These are phyloP conservation scores for Nothocercus nigrocapillus DNA, from an alignment of 2,113 vertebrate species.

Conservation along the genomic window DNA sequence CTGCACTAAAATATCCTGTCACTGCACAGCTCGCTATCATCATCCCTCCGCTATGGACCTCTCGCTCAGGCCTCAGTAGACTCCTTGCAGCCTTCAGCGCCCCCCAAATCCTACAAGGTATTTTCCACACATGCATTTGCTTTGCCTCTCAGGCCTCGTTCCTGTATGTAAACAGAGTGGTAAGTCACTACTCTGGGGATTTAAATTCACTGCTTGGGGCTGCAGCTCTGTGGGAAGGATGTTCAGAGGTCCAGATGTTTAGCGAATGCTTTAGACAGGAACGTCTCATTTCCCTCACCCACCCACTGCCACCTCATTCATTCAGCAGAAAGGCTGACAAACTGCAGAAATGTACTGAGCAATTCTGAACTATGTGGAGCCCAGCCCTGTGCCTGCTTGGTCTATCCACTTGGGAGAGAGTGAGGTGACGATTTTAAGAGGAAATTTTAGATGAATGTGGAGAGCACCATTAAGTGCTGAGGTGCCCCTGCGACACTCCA, in stretches of 20 bases:
- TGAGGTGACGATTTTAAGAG: rapidly evolving
- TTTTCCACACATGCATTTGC: not conserved
- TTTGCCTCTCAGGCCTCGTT: not conserved
- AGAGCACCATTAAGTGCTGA: not conserved
- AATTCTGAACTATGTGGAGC: rapidly evolving
- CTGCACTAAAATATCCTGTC: not conserved
- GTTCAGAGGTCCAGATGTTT: too few relatives aligned
- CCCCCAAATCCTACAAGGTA: too few relatives aligned
- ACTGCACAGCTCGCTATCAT: not conserved
- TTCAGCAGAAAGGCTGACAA: rapidly evolving
- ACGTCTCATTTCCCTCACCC: too few relatives aligned
- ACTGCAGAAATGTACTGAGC: rapidly evolving
- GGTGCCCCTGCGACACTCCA: not conserved
- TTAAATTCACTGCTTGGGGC: not conserved
- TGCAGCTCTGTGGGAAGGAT: too few relatives aligned
- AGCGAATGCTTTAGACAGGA: too few relatives aligned
- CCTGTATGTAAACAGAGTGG: not conserved
- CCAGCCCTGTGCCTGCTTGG: not conserved
- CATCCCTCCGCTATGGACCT: not conserved
- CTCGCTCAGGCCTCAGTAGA: not conserved
- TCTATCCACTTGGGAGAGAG: rapidly evolving
- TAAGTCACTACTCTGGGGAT: not conserved
- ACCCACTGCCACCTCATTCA: rapidly evolving
- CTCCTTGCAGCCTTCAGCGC: too few relatives aligned
- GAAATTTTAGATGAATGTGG: rapidly evolving